Evolutionary conservation across 2,888 invertebrate species (phyloP).

Genomic region (Linyphia triangularis): DNA sequence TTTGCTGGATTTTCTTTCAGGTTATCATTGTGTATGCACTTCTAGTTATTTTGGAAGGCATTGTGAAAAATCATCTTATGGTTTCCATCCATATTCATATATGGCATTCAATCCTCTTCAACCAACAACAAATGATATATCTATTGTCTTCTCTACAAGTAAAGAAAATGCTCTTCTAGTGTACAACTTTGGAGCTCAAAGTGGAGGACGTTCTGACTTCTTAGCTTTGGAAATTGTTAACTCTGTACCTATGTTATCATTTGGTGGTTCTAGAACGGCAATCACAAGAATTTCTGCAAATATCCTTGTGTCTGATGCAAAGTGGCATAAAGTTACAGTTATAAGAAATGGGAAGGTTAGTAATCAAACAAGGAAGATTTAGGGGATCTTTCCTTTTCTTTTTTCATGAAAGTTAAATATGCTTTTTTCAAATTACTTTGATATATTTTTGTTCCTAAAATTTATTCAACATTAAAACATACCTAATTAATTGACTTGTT

Average conservation of each 20-base stretch:
- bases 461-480: background rate
- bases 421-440: background rate
- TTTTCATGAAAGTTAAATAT: background rate
- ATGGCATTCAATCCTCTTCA: slow-evolving; percentile 93
- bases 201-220: slow-evolving; percentile 93
- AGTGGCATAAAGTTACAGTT: slow-evolving; percentile 94
- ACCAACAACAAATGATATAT: slow-evolving; percentile 93
- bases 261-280: slow-evolving; percentile 92
- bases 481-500: background rate
- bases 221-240: slow-evolving; percentile 92
- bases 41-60: slow-evolving; percentile 92
- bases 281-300: slow-evolving; percentile 87
- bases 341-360: slow-evolving; percentile 94
- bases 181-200: slow-evolving; percentile 93
- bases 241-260: slow-evolving; percentile 92
- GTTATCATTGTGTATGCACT: slow-evolving; percentile 88
- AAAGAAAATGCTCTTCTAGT: slow-evolving; percentile 90
- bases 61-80: slow-evolving; percentile 93
- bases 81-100: slow-evolving; percentile 92
- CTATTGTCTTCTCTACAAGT: slow-evolving; percentile 89
- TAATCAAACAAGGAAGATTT: slow-evolving; percentile 77
- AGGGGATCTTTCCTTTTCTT: no score
- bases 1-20: slow-evolving; percentile 82
- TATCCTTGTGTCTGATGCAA: slow-evolving; percentile 88
- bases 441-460: background rate